phyloP scores from a whole-genome alignment of 2,797 vertebrate genomes.

The Staurois parvus region DNA sequence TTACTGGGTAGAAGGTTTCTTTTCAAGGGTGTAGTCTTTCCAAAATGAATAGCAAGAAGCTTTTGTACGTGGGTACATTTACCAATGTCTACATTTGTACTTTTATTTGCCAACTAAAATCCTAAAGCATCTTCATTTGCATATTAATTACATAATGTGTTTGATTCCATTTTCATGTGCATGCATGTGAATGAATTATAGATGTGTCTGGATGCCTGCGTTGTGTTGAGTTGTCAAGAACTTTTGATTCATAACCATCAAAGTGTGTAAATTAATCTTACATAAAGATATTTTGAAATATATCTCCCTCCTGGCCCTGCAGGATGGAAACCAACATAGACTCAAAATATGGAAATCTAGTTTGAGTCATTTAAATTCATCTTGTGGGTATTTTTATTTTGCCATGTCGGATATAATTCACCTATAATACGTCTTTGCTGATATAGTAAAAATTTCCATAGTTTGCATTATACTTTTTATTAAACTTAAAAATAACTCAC shows the following conservation, averaged over 20 bases:
- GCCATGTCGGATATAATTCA: constrained; percentile 9
- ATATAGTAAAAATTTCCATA: constrained; percentile 11
- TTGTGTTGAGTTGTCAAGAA: background rate
- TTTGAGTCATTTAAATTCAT: background rate
- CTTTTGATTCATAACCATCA: constrained; percentile 24
- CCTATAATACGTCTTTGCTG: constrained; percentile 31
- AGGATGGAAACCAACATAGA: background rate
- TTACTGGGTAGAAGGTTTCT: too few relatives aligned
- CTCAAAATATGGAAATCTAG: constrained; percentile 7
- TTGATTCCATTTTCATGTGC: constrained; percentile 4
- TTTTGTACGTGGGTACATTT: too few relatives aligned
- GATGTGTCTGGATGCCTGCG: constrained; percentile 2
- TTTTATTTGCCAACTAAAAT: too few relatives aligned
- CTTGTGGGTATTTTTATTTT: background rate
- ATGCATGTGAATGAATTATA: constrained; percentile 12
- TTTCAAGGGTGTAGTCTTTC: too few relatives aligned
- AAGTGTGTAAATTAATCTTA: constrained; percentile 38
- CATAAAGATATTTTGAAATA: constrained; percentile 11
- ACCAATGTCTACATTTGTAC: too few relatives aligned
- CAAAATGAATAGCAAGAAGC: too few relatives aligned
- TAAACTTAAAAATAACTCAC: background rate
- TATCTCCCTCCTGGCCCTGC: constrained; percentile 1
- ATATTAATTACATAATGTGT: background rate
- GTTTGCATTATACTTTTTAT: background rate
- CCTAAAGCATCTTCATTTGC: background rate